These are phyloP conservation scores for Odontomyia ornata DNA, from an alignment of 2,888 invertebrate genomes.

Conservation along the genomic window DNA sequence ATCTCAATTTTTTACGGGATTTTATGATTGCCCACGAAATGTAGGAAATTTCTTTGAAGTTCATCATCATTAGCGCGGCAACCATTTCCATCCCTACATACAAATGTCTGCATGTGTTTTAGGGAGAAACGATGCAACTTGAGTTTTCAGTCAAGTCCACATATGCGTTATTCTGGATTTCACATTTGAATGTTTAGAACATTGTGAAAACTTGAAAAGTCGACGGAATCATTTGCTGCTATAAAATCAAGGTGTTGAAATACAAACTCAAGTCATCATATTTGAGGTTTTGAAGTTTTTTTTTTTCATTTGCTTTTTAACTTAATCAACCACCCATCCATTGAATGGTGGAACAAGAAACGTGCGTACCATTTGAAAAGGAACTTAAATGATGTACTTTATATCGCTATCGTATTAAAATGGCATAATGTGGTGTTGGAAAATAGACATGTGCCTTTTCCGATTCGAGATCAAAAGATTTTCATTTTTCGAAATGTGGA, in stretches of 20 bases:
- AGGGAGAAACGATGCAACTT: too few species aligned
- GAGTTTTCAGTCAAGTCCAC: background rate
- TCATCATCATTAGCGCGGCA: background rate
- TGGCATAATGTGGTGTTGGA: background rate
- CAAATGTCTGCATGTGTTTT: background rate
- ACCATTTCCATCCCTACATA: background rate
- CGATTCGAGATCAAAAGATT: background rate
- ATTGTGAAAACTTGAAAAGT: background rate
- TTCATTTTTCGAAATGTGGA: background rate
- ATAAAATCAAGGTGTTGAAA: background rate
- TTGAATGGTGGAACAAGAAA: too few species aligned
- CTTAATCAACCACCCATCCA: too few species aligned
- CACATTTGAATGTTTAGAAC: background rate
- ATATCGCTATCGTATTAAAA: background rate
- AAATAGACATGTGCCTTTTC: background rate
- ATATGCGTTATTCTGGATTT: background rate
- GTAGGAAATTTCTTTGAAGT: background rate
- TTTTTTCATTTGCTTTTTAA: too few species aligned
- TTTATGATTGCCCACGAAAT: background rate
- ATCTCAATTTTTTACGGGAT: background rate
- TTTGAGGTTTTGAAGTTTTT: background rate
- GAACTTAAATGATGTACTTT: background rate
- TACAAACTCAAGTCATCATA: background rate
- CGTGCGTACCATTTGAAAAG: too few species aligned
- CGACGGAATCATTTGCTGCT: background rate